Evolutionary conservation across 2,888 invertebrate species (phyloP).

Genomic region (Lithophane semibrunnea): DNA sequence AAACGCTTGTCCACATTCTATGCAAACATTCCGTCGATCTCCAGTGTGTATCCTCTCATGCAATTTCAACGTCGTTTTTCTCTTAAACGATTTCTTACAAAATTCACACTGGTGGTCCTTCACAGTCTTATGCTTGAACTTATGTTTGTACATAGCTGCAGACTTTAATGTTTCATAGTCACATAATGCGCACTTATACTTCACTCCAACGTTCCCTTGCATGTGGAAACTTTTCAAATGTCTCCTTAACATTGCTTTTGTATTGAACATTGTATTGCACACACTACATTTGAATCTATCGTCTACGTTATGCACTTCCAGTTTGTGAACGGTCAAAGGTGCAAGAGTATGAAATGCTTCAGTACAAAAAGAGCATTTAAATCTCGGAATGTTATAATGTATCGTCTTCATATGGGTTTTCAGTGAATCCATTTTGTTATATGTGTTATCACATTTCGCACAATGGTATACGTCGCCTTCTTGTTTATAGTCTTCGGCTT

Average conservation of each 20-base stretch:
- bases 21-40: conserved; percentile 81
- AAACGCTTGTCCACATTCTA: conserved; percentile 83
- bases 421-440: conserved; percentile 73
- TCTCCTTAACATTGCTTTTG: conserved; percentile 73
- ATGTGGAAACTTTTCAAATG: conserved; percentile 83
- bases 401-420: conserved; percentile 76
- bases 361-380: conserved; percentile 65
- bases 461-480: conserved; percentile 73
- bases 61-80: conserved; percentile 77
- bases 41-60: conserved; percentile 86
- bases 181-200: conserved; percentile 78
- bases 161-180: conserved; percentile 82
- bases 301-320: conserved; percentile 56
- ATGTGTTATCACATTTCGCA: conserved; percentile 74
- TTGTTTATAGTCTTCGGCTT: conserved; percentile 72
- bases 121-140: conserved; percentile 82
- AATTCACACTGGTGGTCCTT: conserved; percentile 85
- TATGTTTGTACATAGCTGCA: conserved; percentile 81
- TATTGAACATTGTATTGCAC: conserved; percentile 79
- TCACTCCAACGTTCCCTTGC: conserved; percentile 81
- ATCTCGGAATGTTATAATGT: conserved; percentile 76
- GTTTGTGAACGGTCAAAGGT: conserved; percentile 47
- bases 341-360: conserved; percentile 64
- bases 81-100: conserved; percentile 85
- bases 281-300: conserved; percentile 80